Base-by-base conservation (phyloP, 37 sponge, comb jelly and placozoan species). In the Halisarca cf. caerulea region DNA sequence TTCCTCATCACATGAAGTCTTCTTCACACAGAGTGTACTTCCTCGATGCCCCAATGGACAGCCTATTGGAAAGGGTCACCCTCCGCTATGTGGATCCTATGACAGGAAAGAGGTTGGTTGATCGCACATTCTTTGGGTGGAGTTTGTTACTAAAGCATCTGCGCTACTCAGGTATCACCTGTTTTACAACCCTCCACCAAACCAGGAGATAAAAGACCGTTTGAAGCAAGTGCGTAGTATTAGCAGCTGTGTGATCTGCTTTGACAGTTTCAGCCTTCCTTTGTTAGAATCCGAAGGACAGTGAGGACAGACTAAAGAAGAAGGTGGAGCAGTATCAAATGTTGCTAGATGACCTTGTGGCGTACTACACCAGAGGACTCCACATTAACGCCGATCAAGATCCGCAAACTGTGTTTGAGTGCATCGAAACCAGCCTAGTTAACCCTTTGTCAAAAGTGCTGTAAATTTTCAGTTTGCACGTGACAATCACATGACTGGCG, bases 371-470 rank as follows among this genome's bases (percentile, higher is more conserved):
- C 14, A 74, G 23, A 41, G 86, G 83, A 0, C 89, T 90, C 59
- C 89, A 91, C 39, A 51, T 97, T 30, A 97, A 94, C 32, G 95
- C 91, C 28, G 98, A 97, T 82, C 98, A 94, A 43, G 98, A 97
- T 59, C 98, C 98, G 17, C 87, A 86, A 68, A 90, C 93, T 39
- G 93, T 97, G 70, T 92, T 89, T 27, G 98, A 97, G 82, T 83
- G 87, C 64, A 43, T 97, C 34, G 98, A 97, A 82, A 87, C 83
- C 27, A 36, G 86, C 21, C 66, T 97, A 2, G 85, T 94, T 33
- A 94, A 92, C 61, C 85, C 96, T 17, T 84, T 92, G 11, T 88
- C 95, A 40, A 91, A 91, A 44, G n/a, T n/a, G n/a, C n/a, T n/a
- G n/a, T n/a, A n/a, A n/a, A n/a, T n/a, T n/a, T n/a, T n/a, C n/a